These are phyloP conservation scores for Paradisaea rubra DNA, from an alignment of 2,113 vertebrate genomes.

Conservation along the genomic window DNA sequence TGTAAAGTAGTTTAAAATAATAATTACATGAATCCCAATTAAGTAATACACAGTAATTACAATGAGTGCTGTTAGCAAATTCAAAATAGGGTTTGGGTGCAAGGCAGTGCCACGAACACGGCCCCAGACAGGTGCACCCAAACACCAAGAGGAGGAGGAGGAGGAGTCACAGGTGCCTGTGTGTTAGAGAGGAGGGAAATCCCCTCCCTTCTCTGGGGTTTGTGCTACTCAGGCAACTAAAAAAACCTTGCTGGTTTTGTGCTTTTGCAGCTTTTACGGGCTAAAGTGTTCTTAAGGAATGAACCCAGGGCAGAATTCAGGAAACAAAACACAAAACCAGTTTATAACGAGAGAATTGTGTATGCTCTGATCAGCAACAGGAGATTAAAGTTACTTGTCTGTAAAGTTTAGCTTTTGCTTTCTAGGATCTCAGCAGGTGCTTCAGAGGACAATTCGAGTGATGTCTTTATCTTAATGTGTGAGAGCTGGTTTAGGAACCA, in stretches of 20 bases:
- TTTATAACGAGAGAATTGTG: background rate
- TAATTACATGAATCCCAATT: constrained; percentile 70
- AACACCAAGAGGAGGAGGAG: background rate
- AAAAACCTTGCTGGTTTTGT: background rate
- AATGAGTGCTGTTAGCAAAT: constrained; percentile 62
- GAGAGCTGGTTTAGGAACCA: background rate
- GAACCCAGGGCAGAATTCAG: background rate
- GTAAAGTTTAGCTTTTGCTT: background rate
- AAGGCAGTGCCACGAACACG: constrained; percentile 1
- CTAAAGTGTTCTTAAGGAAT: background rate
- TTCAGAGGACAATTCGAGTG: background rate
- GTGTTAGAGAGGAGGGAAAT: background rate
- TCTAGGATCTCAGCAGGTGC: background rate
- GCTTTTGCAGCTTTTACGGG: background rate
- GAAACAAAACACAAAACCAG: background rate
- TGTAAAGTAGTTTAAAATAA: constrained; percentile 69
- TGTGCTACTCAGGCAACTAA: background rate
- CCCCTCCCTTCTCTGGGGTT: background rate
- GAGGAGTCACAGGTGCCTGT: background rate
- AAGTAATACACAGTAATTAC: constrained; percentile 64
- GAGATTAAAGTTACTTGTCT: background rate
- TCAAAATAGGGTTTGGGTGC: constrained; percentile 29
- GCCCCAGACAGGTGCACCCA: constrained; percentile 30
- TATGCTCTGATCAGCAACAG: background rate
- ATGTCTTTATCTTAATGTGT: background rate